phyloP scores from a whole-genome alignment of 2,888 invertebrate species.

The Erebia ligea region DNA sequence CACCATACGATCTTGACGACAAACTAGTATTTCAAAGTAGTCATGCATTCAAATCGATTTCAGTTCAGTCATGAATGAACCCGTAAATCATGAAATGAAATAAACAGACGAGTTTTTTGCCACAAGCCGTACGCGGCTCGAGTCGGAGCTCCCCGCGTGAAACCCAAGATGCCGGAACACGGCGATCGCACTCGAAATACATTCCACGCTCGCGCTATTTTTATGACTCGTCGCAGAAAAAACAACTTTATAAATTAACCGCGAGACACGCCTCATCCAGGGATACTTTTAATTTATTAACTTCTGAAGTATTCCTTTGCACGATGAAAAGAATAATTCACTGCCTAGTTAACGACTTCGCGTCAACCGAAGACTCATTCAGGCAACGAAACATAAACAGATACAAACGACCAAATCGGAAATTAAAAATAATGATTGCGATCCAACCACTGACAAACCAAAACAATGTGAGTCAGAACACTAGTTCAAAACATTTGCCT shows the following conservation, averaged over 20 bases:
- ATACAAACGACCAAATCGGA: not conserved
- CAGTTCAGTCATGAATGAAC: not conserved
- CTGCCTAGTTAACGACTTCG: not conserved
- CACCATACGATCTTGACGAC: not conserved
- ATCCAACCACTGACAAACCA: not conserved
- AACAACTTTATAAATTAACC: not conserved
- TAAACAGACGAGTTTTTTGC: not conserved
- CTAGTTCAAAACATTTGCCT: not conserved
- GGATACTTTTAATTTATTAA: not conserved
- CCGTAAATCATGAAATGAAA: not conserved
- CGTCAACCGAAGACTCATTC: slow-evolving; percentile 12
- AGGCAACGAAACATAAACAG: not conserved
- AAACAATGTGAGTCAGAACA: slow-evolving; percentile 24
- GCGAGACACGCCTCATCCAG: not conserved
- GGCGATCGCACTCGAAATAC: not conserved
- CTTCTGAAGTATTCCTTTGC: not conserved
- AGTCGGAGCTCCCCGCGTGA: too few species aligned
- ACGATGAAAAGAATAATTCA: not conserved
- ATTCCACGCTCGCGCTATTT: not conserved
- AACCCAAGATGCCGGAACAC: not conserved
- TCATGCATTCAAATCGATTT: not conserved
- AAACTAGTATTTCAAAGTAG: not conserved
- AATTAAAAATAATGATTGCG: not conserved
- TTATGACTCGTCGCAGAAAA: too few species aligned
- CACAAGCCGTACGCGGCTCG: too few species aligned